A percentile compares a stretch with the other conserved stretches of the same genome.
Conservation (phyloP, 2,888 invertebrate genomes). For the Spatulosminthurus flaviceps region DNA sequence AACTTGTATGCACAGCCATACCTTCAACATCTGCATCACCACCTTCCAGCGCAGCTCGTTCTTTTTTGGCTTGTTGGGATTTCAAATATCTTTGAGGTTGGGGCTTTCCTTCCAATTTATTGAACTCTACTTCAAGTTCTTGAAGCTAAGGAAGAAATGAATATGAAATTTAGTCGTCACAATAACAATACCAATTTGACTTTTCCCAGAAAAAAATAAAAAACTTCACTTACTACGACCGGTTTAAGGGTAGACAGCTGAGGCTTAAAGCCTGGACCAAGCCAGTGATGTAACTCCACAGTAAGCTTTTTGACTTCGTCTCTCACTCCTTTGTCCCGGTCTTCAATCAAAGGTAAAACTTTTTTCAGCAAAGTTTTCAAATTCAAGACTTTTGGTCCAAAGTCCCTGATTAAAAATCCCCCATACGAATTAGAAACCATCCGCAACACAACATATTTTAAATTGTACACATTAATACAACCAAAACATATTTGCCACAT, state of each 20-base stretch:
- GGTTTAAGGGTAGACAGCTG: slow-evolving; percentile 88
- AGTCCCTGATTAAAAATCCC: slow-evolving; percentile 72
- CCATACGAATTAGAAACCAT: slow-evolving; percentile 4
- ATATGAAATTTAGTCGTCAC: too few relatives aligned
- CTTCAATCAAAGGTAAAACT: slow-evolving; percentile 82
- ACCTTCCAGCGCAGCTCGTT: slow-evolving; percentile 70
- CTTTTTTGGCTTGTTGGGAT: slow-evolving; percentile 81
- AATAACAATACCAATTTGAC: too few relatives aligned
- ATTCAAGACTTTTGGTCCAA: slow-evolving; percentile 89
- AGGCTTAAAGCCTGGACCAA: slow-evolving; percentile 81
- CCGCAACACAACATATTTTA: neutral
- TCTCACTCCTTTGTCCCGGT: slow-evolving; percentile 89
- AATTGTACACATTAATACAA: neutral
- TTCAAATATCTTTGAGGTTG: slow-evolving; percentile 79
- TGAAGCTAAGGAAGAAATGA: slow-evolving; percentile 70
- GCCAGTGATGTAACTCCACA: slow-evolving; percentile 94
- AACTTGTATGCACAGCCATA: slow-evolving; percentile 48
- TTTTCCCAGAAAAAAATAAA: neutral
- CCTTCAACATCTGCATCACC: slow-evolving; percentile 69
- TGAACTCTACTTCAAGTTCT: slow-evolving; percentile 89
- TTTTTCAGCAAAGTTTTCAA: slow-evolving; percentile 91
- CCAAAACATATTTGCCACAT: slow-evolving; percentile 31
- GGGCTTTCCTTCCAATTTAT: slow-evolving; percentile 75
- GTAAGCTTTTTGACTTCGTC: slow-evolving; percentile 91
- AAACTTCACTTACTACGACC: slow-evolving; percentile 72